Percentiles rank a stretch among this genome's conserved stretches.
Conservation (phyloP, 2,113 vertebrate species). For the Aspiorhynchus laticeps region DNA sequence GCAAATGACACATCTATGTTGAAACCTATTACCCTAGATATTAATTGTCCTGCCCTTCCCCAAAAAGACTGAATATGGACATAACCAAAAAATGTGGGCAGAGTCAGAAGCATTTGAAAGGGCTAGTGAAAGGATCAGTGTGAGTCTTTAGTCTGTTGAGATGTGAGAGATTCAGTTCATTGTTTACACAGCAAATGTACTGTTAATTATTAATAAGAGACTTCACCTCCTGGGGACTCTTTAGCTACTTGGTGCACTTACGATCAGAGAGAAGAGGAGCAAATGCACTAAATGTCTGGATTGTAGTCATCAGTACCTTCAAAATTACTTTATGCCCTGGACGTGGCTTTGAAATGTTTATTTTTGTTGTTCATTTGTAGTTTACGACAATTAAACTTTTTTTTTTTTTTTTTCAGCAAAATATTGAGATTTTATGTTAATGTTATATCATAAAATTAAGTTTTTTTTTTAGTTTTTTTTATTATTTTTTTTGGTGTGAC, state of each 20-base stretch:
- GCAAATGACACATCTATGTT: too few relatives aligned
- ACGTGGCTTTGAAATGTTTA: neutral
- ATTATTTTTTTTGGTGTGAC: too few relatives aligned
- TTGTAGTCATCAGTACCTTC: neutral
- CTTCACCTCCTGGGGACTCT: neutral
- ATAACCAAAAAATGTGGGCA: too few relatives aligned
- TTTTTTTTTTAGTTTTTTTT: too few relatives aligned
- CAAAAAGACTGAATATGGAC: too few relatives aligned
- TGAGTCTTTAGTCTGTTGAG: neutral
- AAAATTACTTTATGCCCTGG: neutral
- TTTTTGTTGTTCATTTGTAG: neutral
- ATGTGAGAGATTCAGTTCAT: neutral
- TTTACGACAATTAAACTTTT: neutral
- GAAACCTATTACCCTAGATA: too few relatives aligned
- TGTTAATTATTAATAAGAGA: slow-evolving; percentile 39
- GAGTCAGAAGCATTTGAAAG: neutral
- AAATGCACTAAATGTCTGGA: neutral
- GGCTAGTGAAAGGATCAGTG: neutral
- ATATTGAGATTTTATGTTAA: too few relatives aligned
- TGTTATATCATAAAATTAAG: too few relatives aligned
- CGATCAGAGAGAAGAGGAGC: neutral
- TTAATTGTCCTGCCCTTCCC: too few relatives aligned
- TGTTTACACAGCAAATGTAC: neutral
- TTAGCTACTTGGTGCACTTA: neutral
- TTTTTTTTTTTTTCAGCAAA: too few relatives aligned